Evolutionary conservation across 2,797 vertebrate genomes (phyloP).

Genomic region (Hyperoplus immaculatus): DNA sequence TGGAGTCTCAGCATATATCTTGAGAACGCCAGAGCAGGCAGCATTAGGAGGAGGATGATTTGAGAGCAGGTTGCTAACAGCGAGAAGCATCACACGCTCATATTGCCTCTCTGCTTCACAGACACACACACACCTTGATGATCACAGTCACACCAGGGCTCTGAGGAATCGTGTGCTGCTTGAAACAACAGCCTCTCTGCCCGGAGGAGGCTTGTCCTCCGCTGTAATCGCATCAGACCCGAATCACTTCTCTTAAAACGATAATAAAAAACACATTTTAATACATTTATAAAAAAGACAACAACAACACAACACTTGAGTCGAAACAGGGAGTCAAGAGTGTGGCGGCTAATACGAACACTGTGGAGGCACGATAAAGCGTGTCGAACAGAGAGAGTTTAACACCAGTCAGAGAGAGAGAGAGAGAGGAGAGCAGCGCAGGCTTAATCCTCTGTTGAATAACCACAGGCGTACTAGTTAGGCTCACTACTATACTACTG

Average conservation of each 20-base stretch:
- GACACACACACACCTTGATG: background rate
- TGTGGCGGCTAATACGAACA: constrained; percentile 45
- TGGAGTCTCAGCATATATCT: constrained; percentile 62
- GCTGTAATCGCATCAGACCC: constrained; percentile 60
- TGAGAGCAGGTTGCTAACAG: constrained; percentile 80
- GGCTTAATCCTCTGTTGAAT: constrained; percentile 80
- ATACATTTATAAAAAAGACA: constrained; percentile 14
- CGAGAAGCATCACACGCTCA: constrained; percentile 68
- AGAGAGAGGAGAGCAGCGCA: constrained; percentile 47
- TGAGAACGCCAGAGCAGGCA: constrained; percentile 69
- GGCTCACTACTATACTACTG: constrained; percentile 40
- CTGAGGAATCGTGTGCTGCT: constrained; percentile 35
- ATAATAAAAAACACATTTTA: constrained; percentile 64
- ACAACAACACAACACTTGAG: constrained; percentile 34
- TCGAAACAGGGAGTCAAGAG: constrained; percentile 59
- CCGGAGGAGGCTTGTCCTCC: constrained; percentile 61
- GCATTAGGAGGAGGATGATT: constrained; percentile 68
- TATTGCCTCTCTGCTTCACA: constrained; percentile 30
- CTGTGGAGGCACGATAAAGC: constrained; percentile 69
- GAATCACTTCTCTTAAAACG: constrained; percentile 53
- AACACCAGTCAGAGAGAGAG: constrained; percentile 34
- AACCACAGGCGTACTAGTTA: constrained; percentile 67
- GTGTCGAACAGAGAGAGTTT: constrained; percentile 63
- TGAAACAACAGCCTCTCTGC: constrained; percentile 53
- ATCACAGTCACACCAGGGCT: constrained; percentile 46